Base-by-base conservation (phyloP, 2,888 invertebrate genomes). In the Synanthedon vespiformis region DNA sequence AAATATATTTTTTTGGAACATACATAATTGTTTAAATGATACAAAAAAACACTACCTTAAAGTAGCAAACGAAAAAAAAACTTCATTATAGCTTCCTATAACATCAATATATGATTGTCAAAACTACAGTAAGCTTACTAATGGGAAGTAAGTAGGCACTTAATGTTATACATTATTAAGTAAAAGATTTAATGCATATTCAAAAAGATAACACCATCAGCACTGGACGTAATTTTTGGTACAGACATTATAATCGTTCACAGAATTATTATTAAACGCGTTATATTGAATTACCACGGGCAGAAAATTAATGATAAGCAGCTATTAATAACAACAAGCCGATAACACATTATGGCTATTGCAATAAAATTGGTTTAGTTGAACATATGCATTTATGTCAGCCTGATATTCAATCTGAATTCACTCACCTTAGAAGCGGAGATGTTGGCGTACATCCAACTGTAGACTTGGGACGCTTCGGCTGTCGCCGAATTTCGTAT, bases 391-490 rank as follows among this genome's bases (percentile, higher is more conserved):
- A 58, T 63, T 62, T 57, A 63, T 59, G 61, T 65, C 65, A 62
- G 60, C 54, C 61, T 64, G 59, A 64, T 8, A 48, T 66, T 61
- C 61, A 65, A 18, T n/a, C 11, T 14, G 60, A 67, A 68, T 67
- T 70, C 63, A 65, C 82, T 84, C 74, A 86, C 86, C 86, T 87
- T 80, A 80, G 80, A 68, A 76, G 76, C 72, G 70, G 79, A 74
- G 72, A 70, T 77, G 69, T 83, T 87, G 86, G 87, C 84, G 80
- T 82, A 81, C 86, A 86, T 86, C 86, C 87, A 86, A 87, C 72
- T 78, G 70, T 70, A 69, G 72, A 74, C 70, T 70, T 64, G 71
- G 10, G 72, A 75, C 50, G 77, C 74, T 69, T 72, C 72, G 83
- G 79, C 79, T 77, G 76, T 79, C 80, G 80, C 83, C 81, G 80